Conservation (phyloP, 2,888 invertebrate genomes). For the Sminthurides aquaticus region DNA sequence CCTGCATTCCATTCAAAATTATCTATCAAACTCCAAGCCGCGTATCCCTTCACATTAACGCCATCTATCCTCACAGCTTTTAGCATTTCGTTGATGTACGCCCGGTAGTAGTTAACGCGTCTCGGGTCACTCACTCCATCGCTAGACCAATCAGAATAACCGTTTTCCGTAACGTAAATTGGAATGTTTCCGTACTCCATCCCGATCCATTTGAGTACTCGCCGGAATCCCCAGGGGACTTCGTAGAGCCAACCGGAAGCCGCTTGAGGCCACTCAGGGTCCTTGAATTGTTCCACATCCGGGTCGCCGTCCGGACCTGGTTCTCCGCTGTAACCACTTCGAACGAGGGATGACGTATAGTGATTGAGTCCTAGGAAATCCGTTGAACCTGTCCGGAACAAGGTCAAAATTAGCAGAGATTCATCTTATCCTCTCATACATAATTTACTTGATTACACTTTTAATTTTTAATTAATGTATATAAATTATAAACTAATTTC, state of each 20-base stretch:
- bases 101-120: conserved; percentile 27
- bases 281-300: conserved; percentile 15
- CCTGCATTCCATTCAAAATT: conserved; percentile 14
- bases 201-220: conserved; percentile 33
- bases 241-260: conserved; percentile 32
- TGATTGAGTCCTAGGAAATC: conserved; percentile 30
- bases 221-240: conserved; percentile 38
- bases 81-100: conserved; percentile 39
- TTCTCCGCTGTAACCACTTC: conserved; percentile 3
- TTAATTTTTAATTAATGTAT: background rate
- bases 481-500: background rate
- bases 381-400: conserved; percentile 18
- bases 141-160: conserved; percentile 24
- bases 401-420: background rate
- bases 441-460: background rate
- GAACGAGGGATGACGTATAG: background rate
- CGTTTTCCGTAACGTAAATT: conserved; percentile 37
- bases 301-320: conserved; percentile 27
- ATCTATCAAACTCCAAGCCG: conserved; percentile 39
- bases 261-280: conserved; percentile 25
- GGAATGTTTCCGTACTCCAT: conserved; percentile 32
- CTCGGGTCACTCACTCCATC: conserved; percentile 27
- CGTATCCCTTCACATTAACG: conserved; percentile 35
- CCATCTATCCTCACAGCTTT: conserved; percentile 36
- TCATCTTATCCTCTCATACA: background rate